These are phyloP conservation scores for Drosophila kambysellisi DNA, from an alignment of 2,888 invertebrate genomes.

Conservation along the genomic window DNA sequence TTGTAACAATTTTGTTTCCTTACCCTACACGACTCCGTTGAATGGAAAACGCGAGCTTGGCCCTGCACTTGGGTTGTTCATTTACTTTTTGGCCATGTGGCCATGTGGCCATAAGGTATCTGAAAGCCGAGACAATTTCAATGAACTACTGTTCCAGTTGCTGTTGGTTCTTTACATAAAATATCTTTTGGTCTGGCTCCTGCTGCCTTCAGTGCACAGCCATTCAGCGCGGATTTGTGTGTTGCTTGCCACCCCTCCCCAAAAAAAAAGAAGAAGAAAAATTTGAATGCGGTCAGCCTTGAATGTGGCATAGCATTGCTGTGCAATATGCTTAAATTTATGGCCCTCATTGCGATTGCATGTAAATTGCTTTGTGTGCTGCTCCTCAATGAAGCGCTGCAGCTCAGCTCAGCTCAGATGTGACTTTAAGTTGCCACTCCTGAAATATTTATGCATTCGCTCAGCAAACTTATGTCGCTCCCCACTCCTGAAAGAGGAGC, in stretches of 20 bases:
- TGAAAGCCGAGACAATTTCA: background rate
- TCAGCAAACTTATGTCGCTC: slow-evolving; percentile 12
- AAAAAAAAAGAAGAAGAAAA: slow-evolving; percentile 2
- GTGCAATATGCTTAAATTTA: slow-evolving; percentile 38
- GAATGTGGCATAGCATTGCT: slow-evolving; percentile 22
- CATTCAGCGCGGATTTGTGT: slow-evolving; percentile 71
- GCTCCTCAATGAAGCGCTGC: slow-evolving; percentile 37
- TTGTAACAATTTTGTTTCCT: slow-evolving; percentile 51
- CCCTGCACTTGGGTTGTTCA: slow-evolving; percentile 1
- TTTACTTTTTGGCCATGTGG: background rate
- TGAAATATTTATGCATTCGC: slow-evolving; percentile 58
- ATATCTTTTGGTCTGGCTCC: slow-evolving; percentile 6
- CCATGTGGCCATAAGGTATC: slow-evolving; percentile 19
- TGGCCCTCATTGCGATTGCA: slow-evolving; percentile 34
- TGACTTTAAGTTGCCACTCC: slow-evolving; percentile 45
- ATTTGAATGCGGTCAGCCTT: slow-evolving; percentile 71
- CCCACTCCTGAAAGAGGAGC: background rate
- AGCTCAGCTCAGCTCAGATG: slow-evolving; percentile 37
- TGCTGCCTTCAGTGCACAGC: slow-evolving; percentile 42
- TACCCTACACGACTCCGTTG: slow-evolving; percentile 22
- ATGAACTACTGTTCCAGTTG: slow-evolving; percentile 6
- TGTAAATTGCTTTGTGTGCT: slow-evolving; percentile 65
- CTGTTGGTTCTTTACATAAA: slow-evolving; percentile 1
- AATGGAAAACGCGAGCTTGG: background rate
- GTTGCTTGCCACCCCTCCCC: slow-evolving; percentile 31